Percentiles rank a stretch among this genome's conserved stretches.
Evolutionary conservation across 2,888 invertebrate species (phyloP).

Genomic region (Volucella inanis): DNA sequence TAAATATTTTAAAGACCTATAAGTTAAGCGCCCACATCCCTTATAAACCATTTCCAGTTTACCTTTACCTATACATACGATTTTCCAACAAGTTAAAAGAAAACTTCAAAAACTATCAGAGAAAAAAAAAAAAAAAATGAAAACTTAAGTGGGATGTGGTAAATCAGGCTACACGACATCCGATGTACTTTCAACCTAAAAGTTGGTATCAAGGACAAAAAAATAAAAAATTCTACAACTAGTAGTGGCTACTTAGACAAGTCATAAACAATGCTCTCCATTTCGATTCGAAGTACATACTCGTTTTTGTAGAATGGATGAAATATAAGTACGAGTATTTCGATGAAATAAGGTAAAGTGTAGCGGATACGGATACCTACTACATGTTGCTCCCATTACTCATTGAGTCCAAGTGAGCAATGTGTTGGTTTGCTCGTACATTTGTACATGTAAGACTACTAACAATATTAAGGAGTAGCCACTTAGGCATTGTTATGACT

Average conservation of each 20-base stretch:
- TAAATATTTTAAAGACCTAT: slow-evolving; percentile 27
- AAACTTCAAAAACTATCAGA: too few relatives aligned
- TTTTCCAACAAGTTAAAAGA: not conserved
- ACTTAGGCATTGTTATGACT: slow-evolving; percentile 63
- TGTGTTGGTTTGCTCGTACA: slow-evolving; percentile 10
- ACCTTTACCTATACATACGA: slow-evolving; percentile 15
- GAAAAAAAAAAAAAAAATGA: too few relatives aligned
- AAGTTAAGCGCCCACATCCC: too few relatives aligned
- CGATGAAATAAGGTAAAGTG: slow-evolving; percentile 31
- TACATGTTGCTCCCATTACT: slow-evolving; percentile 58
- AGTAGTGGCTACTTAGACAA: slow-evolving; percentile 56
- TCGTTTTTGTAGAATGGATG: slow-evolving; percentile 20
- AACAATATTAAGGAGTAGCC: slow-evolving; percentile 51
- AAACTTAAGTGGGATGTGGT: too few relatives aligned
- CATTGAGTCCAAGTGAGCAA: slow-evolving; percentile 57
- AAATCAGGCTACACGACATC: not conserved
- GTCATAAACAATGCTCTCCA: slow-evolving; percentile 45
- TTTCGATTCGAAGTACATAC: slow-evolving; percentile 47
- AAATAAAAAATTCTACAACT: slow-evolving; percentile 15
- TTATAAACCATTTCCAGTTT: not conserved
- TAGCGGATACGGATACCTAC: slow-evolving; percentile 11
- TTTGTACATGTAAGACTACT: not conserved
- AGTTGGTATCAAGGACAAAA: slow-evolving; percentile 7
- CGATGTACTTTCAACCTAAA: slow-evolving; percentile 2
- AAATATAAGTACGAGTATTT: slow-evolving; percentile 4